phyloP scores from a whole-genome alignment of 2,113 vertebrate species.

The Onychostoma macrolepis region DNA sequence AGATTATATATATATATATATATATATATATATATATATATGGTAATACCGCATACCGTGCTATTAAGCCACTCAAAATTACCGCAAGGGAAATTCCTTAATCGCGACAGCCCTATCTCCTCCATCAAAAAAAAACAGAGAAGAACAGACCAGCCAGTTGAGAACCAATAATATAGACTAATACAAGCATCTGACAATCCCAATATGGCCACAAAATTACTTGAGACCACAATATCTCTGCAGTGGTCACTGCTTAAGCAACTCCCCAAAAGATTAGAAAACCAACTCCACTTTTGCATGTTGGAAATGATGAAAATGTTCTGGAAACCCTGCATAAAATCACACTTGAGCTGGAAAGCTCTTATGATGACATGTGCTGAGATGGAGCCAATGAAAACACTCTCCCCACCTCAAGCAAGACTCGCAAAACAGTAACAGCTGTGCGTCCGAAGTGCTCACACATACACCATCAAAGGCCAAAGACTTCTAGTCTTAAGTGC shows the following conservation, averaged over 20 bases:
- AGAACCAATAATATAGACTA: neutral
- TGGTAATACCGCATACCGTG: too few species aligned
- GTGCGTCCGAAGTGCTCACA: neutral
- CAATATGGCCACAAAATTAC: neutral
- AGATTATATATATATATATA: too few species aligned
- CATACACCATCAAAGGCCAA: slow-evolving; percentile 6
- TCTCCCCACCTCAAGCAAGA: neutral
- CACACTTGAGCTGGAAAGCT: slow-evolving; percentile 23
- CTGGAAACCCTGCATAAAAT: slow-evolving; percentile 21
- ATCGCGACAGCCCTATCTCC: too few species aligned
- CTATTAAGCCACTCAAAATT: too few species aligned
- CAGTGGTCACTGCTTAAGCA: neutral
- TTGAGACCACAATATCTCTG: neutral
- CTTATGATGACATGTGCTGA: slow-evolving; percentile 22
- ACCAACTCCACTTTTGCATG: neutral
- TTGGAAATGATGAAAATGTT: slow-evolving; percentile 13
- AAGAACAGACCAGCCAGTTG: neutral
- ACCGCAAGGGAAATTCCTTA: too few species aligned
- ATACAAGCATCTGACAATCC: neutral
- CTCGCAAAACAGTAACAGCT: slow-evolving; percentile 11
- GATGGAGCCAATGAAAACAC: slow-evolving; percentile 22
- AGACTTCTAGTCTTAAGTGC: neutral
- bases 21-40: too few species aligned
- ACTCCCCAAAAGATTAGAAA: neutral
- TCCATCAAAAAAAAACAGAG: neutral